Evolutionary conservation across 1,140 invertebrate genomes (phyloP).

Genomic region (Drosophila repleta): DNA sequence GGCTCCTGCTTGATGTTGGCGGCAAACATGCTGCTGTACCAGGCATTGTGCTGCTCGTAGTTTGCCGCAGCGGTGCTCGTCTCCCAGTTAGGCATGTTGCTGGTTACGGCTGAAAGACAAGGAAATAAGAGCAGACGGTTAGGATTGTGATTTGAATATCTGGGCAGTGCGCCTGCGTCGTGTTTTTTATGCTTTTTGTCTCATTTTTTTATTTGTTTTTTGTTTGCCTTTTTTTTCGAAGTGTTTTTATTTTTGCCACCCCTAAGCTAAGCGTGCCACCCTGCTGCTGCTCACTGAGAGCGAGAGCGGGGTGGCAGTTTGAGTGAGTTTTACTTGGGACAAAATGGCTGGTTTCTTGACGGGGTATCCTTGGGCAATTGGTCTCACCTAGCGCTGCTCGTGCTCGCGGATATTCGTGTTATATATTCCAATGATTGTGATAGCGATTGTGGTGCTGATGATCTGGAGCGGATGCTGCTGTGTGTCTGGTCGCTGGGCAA

Average conservation of each 20-base stretch:
- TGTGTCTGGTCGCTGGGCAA: constrained; percentile 50
- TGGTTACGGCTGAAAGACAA: constrained; percentile 47
- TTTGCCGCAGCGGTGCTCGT: constrained; percentile 67
- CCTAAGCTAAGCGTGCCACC: constrained; percentile 55
- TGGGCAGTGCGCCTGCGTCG: constrained; percentile 63
- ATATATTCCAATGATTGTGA: constrained; percentile 35
- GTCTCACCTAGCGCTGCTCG: constrained; percentile 38
- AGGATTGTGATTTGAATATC: constrained; percentile 16
- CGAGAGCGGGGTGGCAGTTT: constrained; percentile 46
- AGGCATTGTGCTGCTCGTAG: constrained; percentile 79
- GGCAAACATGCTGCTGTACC: constrained; percentile 81
- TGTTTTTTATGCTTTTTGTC: constrained; percentile 50
- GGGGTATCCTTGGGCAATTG: constrained; percentile 16
- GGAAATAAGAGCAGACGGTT: constrained; percentile 21
- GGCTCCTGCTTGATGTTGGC: constrained; percentile 78
- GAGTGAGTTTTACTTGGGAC: constrained; percentile 55
- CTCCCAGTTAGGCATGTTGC: constrained; percentile 84
- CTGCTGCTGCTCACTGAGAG: neutral
- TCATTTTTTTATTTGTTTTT: constrained; percentile 26
- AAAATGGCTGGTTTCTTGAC: constrained; percentile 41
- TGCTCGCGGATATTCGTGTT: neutral
- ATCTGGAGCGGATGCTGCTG: constrained; percentile 10
- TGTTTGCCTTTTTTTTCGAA: constrained; percentile 43
- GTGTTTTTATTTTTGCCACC: constrained; percentile 64
- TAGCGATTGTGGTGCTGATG: neutral